Evolutionary conservation across 1,140 invertebrate species (phyloP).

Genomic region (Pseudomyrmex pallidus): DNA sequence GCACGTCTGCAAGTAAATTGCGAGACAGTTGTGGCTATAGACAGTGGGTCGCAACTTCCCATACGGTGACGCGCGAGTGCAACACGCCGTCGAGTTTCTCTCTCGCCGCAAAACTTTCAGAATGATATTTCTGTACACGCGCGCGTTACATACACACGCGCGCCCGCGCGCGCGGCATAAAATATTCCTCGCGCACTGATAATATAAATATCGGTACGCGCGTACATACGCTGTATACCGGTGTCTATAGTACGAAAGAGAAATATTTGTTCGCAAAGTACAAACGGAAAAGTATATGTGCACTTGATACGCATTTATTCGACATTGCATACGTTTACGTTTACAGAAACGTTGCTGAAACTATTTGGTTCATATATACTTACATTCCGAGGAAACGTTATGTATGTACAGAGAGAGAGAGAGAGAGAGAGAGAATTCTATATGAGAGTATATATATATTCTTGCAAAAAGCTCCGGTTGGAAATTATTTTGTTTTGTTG

Average conservation of each 20-base stretch:
- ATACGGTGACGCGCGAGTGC: neutral
- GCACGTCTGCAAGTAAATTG: conserved; percentile 43
- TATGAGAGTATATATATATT: too few relatives aligned
- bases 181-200: conserved; percentile 15
- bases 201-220: conserved; percentile 12
- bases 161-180: conserved; percentile 2
- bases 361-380: too few relatives aligned
- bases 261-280: neutral
- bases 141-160: neutral
- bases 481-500: too few relatives aligned
- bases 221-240: neutral
- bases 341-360: too few relatives aligned
- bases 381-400: too few relatives aligned
- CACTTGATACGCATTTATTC: neutral
- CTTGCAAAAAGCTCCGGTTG: too few relatives aligned
- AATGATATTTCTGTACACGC: conserved; percentile 30
- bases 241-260: conserved; percentile 8
- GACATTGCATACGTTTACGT: neutral
- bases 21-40: conserved; percentile 28
- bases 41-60: conserved; percentile 21
- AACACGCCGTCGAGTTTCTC: conserved; percentile 1
- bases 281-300: neutral
- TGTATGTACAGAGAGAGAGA: too few relatives aligned
- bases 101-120: conserved; percentile 27
- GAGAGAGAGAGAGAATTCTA: too few relatives aligned